Conservation (phyloP, 2,797 vertebrate genomes). For the Falco concolor region DNA sequence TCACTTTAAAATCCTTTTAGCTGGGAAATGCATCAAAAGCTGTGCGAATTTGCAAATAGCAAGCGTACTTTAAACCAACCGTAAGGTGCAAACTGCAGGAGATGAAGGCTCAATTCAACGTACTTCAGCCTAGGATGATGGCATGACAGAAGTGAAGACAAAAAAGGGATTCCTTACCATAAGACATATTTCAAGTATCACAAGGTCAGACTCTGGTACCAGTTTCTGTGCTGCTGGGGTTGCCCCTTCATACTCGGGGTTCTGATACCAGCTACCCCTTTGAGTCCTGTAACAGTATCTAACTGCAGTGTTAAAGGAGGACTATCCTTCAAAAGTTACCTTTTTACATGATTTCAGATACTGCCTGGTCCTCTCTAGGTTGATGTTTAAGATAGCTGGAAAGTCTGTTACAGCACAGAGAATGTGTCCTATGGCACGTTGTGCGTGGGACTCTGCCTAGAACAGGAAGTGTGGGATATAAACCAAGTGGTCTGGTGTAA, state of each 20-base stretch:
- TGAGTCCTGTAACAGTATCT: not conserved
- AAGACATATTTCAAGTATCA: not conserved
- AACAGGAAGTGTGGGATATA: conserved; percentile 4
- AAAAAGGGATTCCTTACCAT: not conserved
- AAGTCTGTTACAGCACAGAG: not conserved
- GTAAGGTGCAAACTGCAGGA: not conserved
- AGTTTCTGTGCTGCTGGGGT: conserved; percentile 3
- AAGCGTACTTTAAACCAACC: not conserved
- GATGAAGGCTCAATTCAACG: conserved; percentile 34
- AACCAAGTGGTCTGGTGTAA: not conserved
- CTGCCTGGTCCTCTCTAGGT: not conserved
- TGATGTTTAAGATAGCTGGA: not conserved
- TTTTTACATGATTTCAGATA: not conserved
- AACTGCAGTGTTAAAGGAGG: conserved; percentile 22
- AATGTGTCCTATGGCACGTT: not conserved
- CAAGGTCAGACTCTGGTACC: not conserved
- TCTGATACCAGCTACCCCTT: not conserved
- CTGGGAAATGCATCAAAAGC: not conserved
- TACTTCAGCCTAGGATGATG: not conserved
- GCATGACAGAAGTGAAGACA: not conserved
- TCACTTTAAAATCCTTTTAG: not conserved
- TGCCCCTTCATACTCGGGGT: not conserved
- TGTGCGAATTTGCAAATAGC: not conserved
- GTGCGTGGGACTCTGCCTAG: not conserved
- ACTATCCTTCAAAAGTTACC: not conserved